Conservation (phyloP, 2,113 vertebrate genomes). For the Chaenocephalus aceratus region DNA sequence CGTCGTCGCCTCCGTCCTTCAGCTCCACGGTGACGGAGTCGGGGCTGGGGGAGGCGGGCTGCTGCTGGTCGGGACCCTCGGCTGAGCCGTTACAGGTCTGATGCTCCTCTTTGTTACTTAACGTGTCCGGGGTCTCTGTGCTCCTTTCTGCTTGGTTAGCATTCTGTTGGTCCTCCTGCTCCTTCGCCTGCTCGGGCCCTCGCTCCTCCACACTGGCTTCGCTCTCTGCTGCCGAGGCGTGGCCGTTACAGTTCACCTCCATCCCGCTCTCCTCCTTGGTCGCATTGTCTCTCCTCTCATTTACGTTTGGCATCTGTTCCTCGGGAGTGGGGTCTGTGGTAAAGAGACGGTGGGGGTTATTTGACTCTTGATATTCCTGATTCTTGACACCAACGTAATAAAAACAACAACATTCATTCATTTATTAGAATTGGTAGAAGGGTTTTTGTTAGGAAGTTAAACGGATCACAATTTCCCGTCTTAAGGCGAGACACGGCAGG, state of each 20-base stretch:
- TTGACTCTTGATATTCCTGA: neutral
- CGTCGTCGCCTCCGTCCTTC: conserved; percentile 40
- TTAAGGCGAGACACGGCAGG: too few species aligned
- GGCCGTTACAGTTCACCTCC: conserved; percentile 90
- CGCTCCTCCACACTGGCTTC: conserved; percentile 67
- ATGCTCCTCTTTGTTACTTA: conserved; percentile 28
- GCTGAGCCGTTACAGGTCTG: conserved; percentile 46
- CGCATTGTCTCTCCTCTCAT: conserved; percentile 50
- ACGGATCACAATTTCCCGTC: too few species aligned
- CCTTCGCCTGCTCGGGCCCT: conserved; percentile 74
- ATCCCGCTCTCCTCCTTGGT: conserved; percentile 40
- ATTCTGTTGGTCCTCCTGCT: conserved; percentile 87
- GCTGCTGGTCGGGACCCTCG: neutral
- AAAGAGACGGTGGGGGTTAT: neutral
- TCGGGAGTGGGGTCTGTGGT: conserved; percentile 49
- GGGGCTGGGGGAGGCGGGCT: conserved; percentile 28
- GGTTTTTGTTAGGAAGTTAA: too few species aligned
- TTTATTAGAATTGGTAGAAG: too few species aligned
- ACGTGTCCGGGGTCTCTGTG: conserved; percentile 26
- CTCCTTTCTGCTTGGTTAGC: conserved; percentile 78
- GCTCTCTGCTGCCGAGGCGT: conserved; percentile 69
- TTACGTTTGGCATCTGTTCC: conserved; percentile 28
- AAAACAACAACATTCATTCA: too few species aligned
- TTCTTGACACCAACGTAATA: too few species aligned
- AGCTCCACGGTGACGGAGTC: conserved; percentile 44